Evolutionary conservation across 2,113 vertebrate species (phyloP), one percentile per base, ranked within the genome.

Genomic region (Nycticorax nycticorax): DNA sequence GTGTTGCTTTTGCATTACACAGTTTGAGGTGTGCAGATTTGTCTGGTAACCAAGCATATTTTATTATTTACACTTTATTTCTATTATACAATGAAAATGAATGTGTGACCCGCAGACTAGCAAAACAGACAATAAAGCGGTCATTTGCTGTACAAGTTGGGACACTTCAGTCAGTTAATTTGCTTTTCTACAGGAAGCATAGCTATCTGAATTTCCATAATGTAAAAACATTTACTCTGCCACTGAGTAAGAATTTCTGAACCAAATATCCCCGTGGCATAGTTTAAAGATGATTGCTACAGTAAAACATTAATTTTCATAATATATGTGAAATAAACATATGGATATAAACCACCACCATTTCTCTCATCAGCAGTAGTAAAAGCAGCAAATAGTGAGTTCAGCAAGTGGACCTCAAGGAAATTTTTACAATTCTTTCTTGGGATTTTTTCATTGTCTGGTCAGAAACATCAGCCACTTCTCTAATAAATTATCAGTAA

Each of bases 61-160:
- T 94, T 72, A 41, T 60, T 87, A 68, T 84, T 95, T 89, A 74
- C 14, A 66, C 22, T 94, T 74, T 77, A 43, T 78, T 89, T 91
- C 37, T 63, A 62, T 50, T 91, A n/a, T 47, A 62, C 12, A 68
- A 66, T 24, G 23, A 62, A 73, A 62, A 76, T 57, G 17, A 85
- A 89, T 20, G 6, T 87, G 20, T 43, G 19, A 56, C 33, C 30
- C 69, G 33, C 27, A 64, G 28, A 76, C 24, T 47, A 78, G 26
- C 8, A 27, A 43, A 64, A 50, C 14, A 28, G 48, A 56, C 21
- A 81, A 57, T 23, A 56, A 69, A 45, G 71, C 21, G 4, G 52
- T 55, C 14, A 62, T 71, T 83, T 48, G 15, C 21, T 57, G 28
- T 43, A 39, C 30, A 85, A 87, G 17, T 28, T 77, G 82, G 37